Evolutionary conservation across 92 coral and sea anemone species (phyloP).

Genomic region (Umimayanthus chanpuru): DNA sequence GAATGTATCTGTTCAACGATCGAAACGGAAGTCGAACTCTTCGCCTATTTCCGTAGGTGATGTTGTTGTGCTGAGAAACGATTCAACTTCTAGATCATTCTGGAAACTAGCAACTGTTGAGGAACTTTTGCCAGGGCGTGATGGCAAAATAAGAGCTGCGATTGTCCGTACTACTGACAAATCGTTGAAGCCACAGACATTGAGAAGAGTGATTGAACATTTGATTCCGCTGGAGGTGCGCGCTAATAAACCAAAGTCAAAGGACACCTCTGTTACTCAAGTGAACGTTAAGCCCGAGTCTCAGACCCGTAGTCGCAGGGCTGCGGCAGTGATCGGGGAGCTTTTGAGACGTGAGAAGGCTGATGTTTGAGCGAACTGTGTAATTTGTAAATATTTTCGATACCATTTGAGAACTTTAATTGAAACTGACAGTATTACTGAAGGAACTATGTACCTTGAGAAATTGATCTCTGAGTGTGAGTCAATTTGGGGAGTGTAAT

Average conservation of each 20-base stretch:
- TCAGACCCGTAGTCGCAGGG: constrained; percentile 24
- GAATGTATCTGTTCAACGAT: neutral
- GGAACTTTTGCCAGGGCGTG: neutral
- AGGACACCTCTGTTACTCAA: neutral
- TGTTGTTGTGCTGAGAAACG: neutral
- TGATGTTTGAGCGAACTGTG: neutral
- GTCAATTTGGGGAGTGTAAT: neutral
- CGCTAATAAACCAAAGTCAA: neutral
- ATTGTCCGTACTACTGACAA: constrained; percentile 2
- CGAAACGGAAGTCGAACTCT: neutral
- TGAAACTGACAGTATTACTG: neutral
- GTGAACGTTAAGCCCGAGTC: neutral
- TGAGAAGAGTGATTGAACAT: neutral
- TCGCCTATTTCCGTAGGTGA: neutral
- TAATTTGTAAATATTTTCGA: neutral
- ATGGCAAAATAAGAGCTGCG: constrained; percentile 1
- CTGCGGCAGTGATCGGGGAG: constrained; percentile 11
- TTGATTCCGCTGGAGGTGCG: constrained; percentile 15
- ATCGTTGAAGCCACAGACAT: neutral
- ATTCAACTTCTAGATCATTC: neutral
- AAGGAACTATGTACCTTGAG: neutral
- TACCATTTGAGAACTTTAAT: neutral
- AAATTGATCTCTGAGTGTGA: neutral
- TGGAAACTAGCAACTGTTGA: constrained; percentile 6
- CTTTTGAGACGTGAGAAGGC: neutral